These are phyloP conservation scores for Eilema sororculum DNA, from an alignment of 2,888 invertebrate species.

Conservation along the genomic window DNA sequence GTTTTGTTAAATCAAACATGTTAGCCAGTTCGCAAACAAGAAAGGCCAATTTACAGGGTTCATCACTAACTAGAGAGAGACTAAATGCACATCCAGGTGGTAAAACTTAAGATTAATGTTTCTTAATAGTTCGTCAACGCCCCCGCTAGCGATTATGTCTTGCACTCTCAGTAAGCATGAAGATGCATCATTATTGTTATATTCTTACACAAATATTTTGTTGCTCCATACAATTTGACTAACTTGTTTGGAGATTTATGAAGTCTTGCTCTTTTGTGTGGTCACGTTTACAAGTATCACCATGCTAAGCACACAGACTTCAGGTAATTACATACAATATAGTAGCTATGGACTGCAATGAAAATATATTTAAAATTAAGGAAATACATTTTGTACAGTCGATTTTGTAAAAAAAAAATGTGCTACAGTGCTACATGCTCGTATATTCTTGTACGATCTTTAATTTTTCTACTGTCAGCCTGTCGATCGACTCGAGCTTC, in stretches of 20 bases:
- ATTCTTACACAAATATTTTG: conserved; percentile 20
- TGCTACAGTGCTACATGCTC: too few relatives aligned
- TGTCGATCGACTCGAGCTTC: too few relatives aligned
- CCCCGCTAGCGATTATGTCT: neutral
- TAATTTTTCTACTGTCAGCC: too few relatives aligned
- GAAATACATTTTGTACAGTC: neutral
- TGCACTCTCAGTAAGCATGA: neutral
- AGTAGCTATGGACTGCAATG: neutral
- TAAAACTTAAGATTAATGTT: too few relatives aligned
- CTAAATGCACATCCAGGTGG: too few relatives aligned
- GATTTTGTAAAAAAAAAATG: neutral
- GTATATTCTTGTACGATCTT: too few relatives aligned
- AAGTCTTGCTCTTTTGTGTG: conserved; percentile 12
- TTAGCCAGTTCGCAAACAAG: neutral
- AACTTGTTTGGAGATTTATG: conserved; percentile 23
- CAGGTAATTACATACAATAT: neutral
- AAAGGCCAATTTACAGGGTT: neutral
- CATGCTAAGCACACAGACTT: neutral
- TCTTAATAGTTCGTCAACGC: too few relatives aligned
- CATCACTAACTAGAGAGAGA: too few relatives aligned
- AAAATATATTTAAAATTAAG: neutral
- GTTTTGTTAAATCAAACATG: neutral
- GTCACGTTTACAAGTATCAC: conserved; percentile 3
- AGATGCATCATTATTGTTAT: conserved; percentile 17
- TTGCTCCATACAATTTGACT: conserved; percentile 23